These are phyloP conservation scores for Leucopsar rothschildi DNA, from an alignment of 2,113 vertebrate species.

Conservation along the genomic window DNA sequence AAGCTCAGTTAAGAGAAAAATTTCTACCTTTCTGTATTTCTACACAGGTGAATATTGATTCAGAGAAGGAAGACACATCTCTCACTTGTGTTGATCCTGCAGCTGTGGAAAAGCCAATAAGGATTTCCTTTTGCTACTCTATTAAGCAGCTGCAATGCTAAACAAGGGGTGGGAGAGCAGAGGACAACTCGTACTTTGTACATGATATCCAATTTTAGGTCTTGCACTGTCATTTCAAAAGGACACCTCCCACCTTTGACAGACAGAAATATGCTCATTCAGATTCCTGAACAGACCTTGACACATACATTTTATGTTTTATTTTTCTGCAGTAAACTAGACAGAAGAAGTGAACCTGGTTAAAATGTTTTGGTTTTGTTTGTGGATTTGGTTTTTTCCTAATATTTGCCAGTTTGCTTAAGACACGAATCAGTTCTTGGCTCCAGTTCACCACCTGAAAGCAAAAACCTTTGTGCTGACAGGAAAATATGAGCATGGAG, in stretches of 20 bases:
- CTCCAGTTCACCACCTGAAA: background rate
- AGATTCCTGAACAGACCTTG: background rate
- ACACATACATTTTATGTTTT: background rate
- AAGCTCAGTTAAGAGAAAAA: background rate
- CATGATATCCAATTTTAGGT: fast-evolving
- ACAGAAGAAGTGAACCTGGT: background rate
- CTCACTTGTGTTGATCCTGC: background rate
- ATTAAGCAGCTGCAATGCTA: background rate
- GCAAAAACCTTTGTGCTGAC: background rate
- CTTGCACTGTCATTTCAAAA: background rate
- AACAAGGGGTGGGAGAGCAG: background rate
- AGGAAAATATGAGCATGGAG: background rate
- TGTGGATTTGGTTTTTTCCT: background rate
- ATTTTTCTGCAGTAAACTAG: background rate
- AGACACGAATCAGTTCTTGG: background rate
- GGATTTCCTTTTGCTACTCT: background rate
- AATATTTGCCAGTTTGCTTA: background rate
- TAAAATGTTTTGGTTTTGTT: background rate
- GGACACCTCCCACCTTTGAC: background rate
- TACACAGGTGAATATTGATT: background rate
- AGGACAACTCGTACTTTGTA: background rate
- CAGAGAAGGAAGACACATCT: background rate
- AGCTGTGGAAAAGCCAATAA: background rate
- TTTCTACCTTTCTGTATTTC: background rate
- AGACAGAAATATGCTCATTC: background rate